A percentile compares a stretch with the other conserved stretches of the same genome.
phyloP scores from a whole-genome alignment of 53 echinoderm and acorn worm species.

The Temnopleurus reevesii region DNA sequence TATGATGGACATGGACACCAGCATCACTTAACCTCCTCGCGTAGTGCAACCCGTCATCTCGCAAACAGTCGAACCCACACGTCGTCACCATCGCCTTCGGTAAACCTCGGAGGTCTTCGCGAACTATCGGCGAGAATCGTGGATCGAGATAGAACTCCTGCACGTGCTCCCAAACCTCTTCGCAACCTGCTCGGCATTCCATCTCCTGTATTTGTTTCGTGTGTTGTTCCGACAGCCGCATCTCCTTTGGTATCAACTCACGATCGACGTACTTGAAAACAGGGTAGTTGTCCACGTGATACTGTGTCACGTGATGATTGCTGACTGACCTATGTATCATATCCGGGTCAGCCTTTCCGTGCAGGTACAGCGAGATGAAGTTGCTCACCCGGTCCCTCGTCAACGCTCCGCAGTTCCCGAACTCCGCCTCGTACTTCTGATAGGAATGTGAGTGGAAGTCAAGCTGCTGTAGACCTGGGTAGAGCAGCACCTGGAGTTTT shows the following conservation, averaged over 20 bases:
- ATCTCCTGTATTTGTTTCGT: neutral
- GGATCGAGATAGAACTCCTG: constrained; percentile 62
- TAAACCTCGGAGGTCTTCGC: constrained; percentile 57
- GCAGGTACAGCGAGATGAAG: constrained; percentile 23
- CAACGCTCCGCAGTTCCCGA: constrained; percentile 54
- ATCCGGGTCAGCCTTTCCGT: constrained; percentile 11
- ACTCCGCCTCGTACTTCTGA: constrained; percentile 67
- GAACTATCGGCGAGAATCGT: constrained; percentile 71
- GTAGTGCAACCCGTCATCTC: constrained; percentile 64
- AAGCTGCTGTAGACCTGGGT: constrained; percentile 71
- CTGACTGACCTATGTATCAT: neutral
- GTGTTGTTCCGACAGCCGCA: constrained; percentile 37
- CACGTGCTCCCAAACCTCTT: constrained; percentile 58
- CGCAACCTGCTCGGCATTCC: constrained; percentile 15
- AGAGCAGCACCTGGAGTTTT: constrained; percentile 71
- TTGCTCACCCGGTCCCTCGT: neutral
- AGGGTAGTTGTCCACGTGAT: constrained; percentile 2
- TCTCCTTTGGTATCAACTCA: neutral
- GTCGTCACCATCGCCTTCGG: constrained; percentile 52
- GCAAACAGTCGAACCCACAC: constrained; percentile 54
- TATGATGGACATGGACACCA: constrained; percentile 36
- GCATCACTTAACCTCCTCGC: constrained; percentile 53
- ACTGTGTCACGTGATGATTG: constrained; percentile 33
- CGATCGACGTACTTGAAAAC: constrained; percentile 43
- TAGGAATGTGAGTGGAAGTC: constrained; percentile 77